phyloP scores from a whole-genome alignment of 2,113 vertebrate genomes.

The Craseonycteris thonglongyai region DNA sequence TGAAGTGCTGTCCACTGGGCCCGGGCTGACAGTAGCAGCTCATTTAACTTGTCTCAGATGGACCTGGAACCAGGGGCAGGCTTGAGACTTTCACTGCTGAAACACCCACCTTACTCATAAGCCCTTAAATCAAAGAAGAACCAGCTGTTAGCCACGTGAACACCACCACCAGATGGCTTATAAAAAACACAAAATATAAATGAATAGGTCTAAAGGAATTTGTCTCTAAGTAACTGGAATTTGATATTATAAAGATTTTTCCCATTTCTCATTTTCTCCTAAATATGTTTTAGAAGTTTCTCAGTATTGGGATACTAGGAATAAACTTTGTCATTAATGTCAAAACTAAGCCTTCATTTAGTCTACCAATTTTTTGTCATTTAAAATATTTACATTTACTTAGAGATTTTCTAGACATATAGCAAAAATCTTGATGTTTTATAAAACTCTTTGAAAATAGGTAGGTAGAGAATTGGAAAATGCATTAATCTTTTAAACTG shows the following conservation, averaged over 20 bases:
- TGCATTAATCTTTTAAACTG: constrained; percentile 60
- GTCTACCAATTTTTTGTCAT: not conserved
- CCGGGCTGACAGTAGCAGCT: constrained; percentile 66
- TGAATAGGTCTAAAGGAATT: not conserved
- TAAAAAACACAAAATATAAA: not conserved
- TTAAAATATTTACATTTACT: constrained; percentile 14
- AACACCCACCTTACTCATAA: constrained; percentile 51
- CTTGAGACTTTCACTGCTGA: constrained; percentile 48
- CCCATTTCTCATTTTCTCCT: not conserved
- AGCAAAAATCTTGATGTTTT: constrained; percentile 30
- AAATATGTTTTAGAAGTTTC: constrained; percentile 12
- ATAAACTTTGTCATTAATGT: not conserved
- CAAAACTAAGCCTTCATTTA: not conserved
- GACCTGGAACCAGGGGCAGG: constrained; percentile 52
- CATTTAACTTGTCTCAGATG: constrained; percentile 74
- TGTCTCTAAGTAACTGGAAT: not conserved
- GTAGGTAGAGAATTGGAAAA: constrained; percentile 29
- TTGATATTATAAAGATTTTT: not conserved
- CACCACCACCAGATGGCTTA: not conserved
- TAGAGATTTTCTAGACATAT: constrained; percentile 9
- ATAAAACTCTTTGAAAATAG: constrained; percentile 30
- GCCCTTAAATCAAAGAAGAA: constrained; percentile 40
- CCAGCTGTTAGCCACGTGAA: constrained; percentile 33
- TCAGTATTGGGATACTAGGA: not conserved
- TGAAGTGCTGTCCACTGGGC: constrained; percentile 67